A percentile compares a stretch with the other conserved stretches of the same genome.
phyloP scores from a whole-genome alignment of 2,113 vertebrate genomes.

The Limnothrissa miodon region DNA sequence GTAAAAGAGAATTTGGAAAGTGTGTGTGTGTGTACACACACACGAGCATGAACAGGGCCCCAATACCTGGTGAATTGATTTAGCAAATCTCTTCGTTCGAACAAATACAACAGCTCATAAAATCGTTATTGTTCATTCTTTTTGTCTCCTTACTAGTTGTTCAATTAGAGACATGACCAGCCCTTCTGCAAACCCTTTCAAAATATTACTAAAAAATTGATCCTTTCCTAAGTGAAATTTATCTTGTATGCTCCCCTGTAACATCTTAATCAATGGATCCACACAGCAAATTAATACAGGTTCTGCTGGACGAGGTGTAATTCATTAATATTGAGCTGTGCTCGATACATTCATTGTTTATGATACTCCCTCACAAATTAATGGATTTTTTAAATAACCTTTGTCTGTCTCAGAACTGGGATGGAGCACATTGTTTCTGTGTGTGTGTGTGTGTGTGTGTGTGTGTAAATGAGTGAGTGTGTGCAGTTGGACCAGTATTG shows the following conservation, averaged over 20 bases:
- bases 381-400: slow-evolving; percentile 8
- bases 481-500: not conserved
- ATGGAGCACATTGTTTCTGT: not conserved
- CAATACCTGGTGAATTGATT: not conserved
- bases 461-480: not conserved
- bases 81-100: not conserved
- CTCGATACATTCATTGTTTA: slow-evolving; percentile 11
- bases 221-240: not conserved
- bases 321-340: slow-evolving; percentile 5
- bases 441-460: not conserved
- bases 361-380: slow-evolving; percentile 1
- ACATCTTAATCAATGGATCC: not conserved
- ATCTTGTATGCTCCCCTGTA: not conserved
- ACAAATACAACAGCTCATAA: not conserved
- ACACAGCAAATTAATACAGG: not conserved
- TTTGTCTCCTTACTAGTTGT: not conserved
- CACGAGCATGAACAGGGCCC: too few species aligned
- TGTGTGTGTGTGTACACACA: too few species aligned
- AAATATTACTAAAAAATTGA: not conserved
- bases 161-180: not conserved
- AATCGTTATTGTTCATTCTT: not conserved
- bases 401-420: not conserved
- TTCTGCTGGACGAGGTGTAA: not conserved
- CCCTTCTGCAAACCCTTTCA: not conserved
- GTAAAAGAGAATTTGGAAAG: not conserved